Base-by-base conservation (phyloP, 37 sponge, comb jelly and placozoan genomes). In the Cladorhizidae sp. region DNA sequence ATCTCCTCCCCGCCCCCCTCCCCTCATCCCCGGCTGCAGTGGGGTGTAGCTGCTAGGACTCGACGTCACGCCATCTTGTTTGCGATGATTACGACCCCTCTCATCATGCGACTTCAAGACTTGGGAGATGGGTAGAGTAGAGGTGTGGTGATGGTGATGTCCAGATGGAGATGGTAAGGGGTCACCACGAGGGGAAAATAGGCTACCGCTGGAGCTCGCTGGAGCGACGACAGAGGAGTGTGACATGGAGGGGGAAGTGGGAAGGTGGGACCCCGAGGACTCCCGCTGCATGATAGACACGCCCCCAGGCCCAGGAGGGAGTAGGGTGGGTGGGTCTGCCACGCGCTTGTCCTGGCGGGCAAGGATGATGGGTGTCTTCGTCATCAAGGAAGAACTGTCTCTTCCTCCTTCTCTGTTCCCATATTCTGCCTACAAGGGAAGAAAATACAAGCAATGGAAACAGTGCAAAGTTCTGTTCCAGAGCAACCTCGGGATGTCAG, bases 261-360 rank as follows among this genome's bases (percentile, higher is more conserved):
- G 49, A 1, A 82, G 38, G 58, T 72, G 55, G 43, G 26, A 22
- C n/a, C 70, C 26, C 1, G 21, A n/a, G 6, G 55, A 52, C 17
- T 38, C 83, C 74, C 91, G 58, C 33, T 77, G 86, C 72, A 90
- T 90, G 55, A 90, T 90, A 58, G 91, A 80, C 8, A 90, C 73
- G 2, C 82, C 82, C 43, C 91, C 91, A 25, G 36, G 67, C 35
- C 91, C 91, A 25, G 67, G 67, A 11, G n/a, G 33, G n/a, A 36
- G 43, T 2, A 71, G 23, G 17, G 38, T 14, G 22, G 72, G 5
- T n/a, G 72, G n/a, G 38, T 36, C n/a, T 21, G 29, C 72, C 38
- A 14, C 28, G 3, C 49, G 72, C 14, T 71, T 71, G n/a, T 71
- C 72, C 49, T 45, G 43, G 40, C 72, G 43, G 18, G 72, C 72